Percentiles rank a stretch among this genome's conserved stretches.
phyloP scores from a whole-genome alignment of 2,888 invertebrate genomes.

The Cheilosia pagana region DNA sequence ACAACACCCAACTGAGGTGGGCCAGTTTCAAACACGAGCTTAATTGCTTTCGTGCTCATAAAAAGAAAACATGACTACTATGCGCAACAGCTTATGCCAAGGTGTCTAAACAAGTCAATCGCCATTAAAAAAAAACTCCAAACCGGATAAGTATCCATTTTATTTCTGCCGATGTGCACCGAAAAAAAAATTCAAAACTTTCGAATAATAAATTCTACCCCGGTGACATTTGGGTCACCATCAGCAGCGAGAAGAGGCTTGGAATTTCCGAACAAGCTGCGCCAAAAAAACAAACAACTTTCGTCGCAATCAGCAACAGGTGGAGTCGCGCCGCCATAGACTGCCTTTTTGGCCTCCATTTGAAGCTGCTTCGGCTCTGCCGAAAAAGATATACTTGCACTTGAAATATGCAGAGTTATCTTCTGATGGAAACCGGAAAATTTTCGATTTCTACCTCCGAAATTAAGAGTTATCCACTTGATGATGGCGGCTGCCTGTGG shows the following conservation, averaged over 20 bases:
- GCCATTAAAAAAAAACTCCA: background rate
- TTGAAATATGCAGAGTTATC: slow-evolving; percentile 25
- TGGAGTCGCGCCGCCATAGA: slow-evolving; percentile 19
- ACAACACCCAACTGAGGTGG: slow-evolving; percentile 8
- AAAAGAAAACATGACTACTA: slow-evolving; percentile 13
- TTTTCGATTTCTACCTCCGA: slow-evolving; percentile 70
- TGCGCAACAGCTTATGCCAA: slow-evolving; percentile 17
- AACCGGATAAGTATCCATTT: background rate
- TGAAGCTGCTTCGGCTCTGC: slow-evolving; percentile 18
- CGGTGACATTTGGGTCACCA: slow-evolving; percentile 65
- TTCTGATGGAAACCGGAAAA: slow-evolving; percentile 57
- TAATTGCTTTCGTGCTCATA: slow-evolving; percentile 29
- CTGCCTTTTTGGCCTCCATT: slow-evolving; percentile 19
- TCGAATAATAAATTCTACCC: slow-evolving; percentile 69
- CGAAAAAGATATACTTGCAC: slow-evolving; percentile 45
- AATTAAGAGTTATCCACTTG: slow-evolving; percentile 62
- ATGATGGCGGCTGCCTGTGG: slow-evolving; percentile 7
- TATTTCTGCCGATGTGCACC: background rate
- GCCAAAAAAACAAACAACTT: slow-evolving; percentile 38
- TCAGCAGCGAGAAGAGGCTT: slow-evolving; percentile 29
- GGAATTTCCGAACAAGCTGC: slow-evolving; percentile 52
- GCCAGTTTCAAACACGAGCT: slow-evolving; percentile 25
- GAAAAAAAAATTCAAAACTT: slow-evolving; percentile 62
- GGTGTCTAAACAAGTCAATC: slow-evolving; percentile 18
- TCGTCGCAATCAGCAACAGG: slow-evolving; percentile 49